These are phyloP conservation scores for Smittia aterrima DNA, from an alignment of 2,888 invertebrate genomes.

Conservation along the genomic window DNA sequence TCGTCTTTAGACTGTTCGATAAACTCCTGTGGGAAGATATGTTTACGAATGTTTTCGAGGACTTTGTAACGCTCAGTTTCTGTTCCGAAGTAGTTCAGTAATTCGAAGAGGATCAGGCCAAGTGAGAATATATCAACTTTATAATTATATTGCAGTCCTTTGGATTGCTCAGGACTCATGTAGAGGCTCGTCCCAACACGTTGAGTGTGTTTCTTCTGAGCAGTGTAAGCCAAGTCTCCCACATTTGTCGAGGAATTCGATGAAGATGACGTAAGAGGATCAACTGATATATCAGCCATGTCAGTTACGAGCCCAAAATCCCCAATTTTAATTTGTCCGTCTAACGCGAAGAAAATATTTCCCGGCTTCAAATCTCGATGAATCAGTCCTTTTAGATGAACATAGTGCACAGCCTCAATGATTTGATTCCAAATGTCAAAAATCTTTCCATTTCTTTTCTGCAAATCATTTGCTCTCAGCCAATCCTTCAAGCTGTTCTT, in stretches of 20 bases:
- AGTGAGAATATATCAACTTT: slow-evolving; percentile 95
- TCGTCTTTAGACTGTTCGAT: slow-evolving; percentile 64
- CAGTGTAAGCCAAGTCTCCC: not conserved
- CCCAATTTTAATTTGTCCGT: slow-evolving; percentile 90
- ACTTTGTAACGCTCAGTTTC: slow-evolving; percentile 82
- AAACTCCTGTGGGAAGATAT: slow-evolving; percentile 70
- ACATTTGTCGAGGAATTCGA: slow-evolving; percentile 18
- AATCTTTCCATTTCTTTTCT: slow-evolving; percentile 56
- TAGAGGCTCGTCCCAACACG: slow-evolving; percentile 86
- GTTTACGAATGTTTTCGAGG: slow-evolving; percentile 64
- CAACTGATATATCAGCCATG: slow-evolving; percentile 62
- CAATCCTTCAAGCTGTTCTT: slow-evolving; percentile 88
- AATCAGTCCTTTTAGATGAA: slow-evolving; percentile 88
- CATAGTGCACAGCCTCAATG: slow-evolving; percentile 91
- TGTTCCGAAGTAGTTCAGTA: slow-evolving; percentile 85
- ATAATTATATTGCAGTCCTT: slow-evolving; percentile 72
- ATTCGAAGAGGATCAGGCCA: slow-evolving; percentile 90
- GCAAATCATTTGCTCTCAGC: slow-evolving; percentile 64
- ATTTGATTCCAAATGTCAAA: slow-evolving; percentile 83
- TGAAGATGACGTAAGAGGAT: slow-evolving; percentile 43
- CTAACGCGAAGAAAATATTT: slow-evolving; percentile 89
- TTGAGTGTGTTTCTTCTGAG: slow-evolving; percentile 58
- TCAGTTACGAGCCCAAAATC: slow-evolving; percentile 98
- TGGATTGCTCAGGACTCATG: slow-evolving; percentile 95
- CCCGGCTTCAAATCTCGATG: slow-evolving; percentile 91